Conservation (phyloP, 2,888 invertebrate genomes). For the Tuberolachnus salignus region DNA sequence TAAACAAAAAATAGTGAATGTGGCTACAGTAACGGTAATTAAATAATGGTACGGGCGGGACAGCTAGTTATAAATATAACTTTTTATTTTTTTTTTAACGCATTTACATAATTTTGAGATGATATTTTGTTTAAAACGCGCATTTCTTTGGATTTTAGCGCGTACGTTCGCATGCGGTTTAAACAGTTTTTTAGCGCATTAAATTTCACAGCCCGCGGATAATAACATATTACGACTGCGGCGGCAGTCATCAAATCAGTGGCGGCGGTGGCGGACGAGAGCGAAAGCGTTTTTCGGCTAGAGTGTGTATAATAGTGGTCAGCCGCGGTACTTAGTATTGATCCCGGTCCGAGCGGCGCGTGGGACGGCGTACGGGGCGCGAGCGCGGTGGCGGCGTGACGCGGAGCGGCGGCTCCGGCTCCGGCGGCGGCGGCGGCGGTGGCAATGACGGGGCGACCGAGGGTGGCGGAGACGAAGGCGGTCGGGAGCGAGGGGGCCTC, state of each 20-base stretch:
- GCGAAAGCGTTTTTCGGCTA: slow-evolving; percentile 36
- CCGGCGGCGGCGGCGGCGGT: background rate
- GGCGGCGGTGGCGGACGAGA: slow-evolving; percentile 1
- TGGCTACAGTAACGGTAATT: too few species aligned
- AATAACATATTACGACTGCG: too few species aligned
- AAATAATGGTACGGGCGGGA: too few species aligned
- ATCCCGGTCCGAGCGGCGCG: slow-evolving; percentile 30
- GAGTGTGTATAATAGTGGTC: slow-evolving; percentile 35
- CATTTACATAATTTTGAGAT: too few species aligned
- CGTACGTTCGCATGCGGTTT: background rate
- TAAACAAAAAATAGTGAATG: too few species aligned
- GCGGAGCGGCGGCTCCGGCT: background rate
- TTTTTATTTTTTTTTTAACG: too few species aligned
- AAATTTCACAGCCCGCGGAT: too few species aligned
- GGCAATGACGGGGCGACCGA: background rate
- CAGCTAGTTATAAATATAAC: too few species aligned
- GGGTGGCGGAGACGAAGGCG: background rate
- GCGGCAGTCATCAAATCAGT: background rate
- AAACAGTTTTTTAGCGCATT: background rate
- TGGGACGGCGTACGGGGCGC: background rate
- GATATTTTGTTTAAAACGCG: too few species aligned
- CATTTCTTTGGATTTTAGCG: too few species aligned
- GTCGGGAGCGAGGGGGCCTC: background rate
- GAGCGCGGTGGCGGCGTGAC: background rate
- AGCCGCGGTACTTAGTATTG: slow-evolving; percentile 55